These are phyloP conservation scores for Hemiscyllium ocellatum DNA, from an alignment of 2,113 vertebrate species.

Conservation along the genomic window DNA sequence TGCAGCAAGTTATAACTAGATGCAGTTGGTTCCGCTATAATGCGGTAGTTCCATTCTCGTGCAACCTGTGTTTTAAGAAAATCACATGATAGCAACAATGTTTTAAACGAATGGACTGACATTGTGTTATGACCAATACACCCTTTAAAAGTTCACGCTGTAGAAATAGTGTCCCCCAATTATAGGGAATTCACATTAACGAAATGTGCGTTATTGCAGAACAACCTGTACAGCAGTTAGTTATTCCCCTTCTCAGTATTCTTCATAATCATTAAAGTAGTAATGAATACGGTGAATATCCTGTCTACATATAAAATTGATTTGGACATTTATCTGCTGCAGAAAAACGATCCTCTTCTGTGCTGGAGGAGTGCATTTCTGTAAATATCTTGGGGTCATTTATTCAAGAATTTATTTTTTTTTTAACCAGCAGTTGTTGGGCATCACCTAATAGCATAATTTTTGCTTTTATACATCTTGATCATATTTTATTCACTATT, in stretches of 20 bases:
- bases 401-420: neutral
- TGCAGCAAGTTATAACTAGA: neutral
- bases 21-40: neutral
- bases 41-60: too few relatives aligned
- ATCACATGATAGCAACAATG: too few relatives aligned
- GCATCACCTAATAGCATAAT: too few relatives aligned
- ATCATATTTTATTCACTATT: neutral
- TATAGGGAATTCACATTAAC: too few relatives aligned
- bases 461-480: neutral
- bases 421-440: neutral
- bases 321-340: neutral
- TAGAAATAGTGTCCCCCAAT: too few relatives aligned
- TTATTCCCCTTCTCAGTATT: neutral
- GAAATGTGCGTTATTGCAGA: too few relatives aligned
- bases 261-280: neutral
- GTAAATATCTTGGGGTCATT: neutral
- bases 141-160: too few relatives aligned
- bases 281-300: neutral
- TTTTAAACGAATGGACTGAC: too few relatives aligned
- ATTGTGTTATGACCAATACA: too few relatives aligned
- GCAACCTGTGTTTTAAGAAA: too few relatives aligned
- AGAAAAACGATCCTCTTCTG: neutral
- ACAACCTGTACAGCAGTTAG: neutral
- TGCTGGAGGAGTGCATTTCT: neutral
- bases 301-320: neutral